phyloP scores from a whole-genome alignment of 1,140 invertebrate genomes.

The Bombus sylvicola region DNA sequence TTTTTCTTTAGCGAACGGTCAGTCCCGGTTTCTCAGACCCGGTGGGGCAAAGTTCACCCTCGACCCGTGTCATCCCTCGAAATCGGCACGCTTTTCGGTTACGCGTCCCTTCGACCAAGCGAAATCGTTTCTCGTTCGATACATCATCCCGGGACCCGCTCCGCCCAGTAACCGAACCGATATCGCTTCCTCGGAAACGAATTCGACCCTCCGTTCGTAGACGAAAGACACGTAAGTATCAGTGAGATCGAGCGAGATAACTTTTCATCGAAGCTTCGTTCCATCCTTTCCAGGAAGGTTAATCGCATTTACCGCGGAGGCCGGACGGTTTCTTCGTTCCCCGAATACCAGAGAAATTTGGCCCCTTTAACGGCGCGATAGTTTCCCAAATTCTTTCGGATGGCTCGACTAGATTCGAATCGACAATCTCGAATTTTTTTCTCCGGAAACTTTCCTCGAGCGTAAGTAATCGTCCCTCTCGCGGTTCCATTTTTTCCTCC shows the following conservation, averaged over 20 bases:
- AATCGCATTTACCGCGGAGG: slow-evolving; percentile 49
- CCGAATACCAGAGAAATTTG: slow-evolving; percentile 31
- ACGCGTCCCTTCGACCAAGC: background rate
- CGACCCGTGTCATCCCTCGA: slow-evolving; percentile 14
- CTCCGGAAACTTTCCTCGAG: background rate
- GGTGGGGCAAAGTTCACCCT: background rate
- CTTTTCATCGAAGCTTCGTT: slow-evolving; percentile 53
- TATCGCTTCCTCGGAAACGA: slow-evolving; percentile 21
- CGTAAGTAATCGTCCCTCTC: background rate
- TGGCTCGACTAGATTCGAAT: background rate
- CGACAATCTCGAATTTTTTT: background rate
- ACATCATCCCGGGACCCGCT: slow-evolving; percentile 13
- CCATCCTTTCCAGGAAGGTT: slow-evolving; percentile 27
- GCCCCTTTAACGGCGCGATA: background rate
- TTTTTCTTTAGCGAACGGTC: background rate
- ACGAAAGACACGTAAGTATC: slow-evolving; percentile 52
- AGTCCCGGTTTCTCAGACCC: background rate
- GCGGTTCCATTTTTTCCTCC: background rate
- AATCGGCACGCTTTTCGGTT: background rate
- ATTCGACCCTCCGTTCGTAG: slow-evolving; percentile 13
- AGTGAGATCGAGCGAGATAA: background rate
- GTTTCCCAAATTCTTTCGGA: background rate
- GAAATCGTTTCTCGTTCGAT: slow-evolving; percentile 43
- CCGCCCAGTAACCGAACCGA: background rate
- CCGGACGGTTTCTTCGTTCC: background rate